phyloP scores from a whole-genome alignment of 2,888 invertebrate genomes.

The Tetrapedia diversipes region DNA sequence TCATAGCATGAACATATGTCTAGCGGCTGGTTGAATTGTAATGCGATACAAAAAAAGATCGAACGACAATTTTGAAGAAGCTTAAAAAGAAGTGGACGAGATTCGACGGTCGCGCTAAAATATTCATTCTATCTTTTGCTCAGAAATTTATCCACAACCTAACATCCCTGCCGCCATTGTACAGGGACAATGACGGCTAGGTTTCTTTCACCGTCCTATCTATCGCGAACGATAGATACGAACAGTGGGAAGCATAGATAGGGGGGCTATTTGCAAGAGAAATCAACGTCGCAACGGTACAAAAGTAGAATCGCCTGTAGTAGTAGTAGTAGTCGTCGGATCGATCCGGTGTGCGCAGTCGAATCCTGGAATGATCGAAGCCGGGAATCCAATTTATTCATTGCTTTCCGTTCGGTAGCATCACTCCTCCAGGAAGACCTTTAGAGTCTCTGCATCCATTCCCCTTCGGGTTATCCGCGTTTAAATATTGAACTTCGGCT shows the following conservation, averaged over 20 bases:
- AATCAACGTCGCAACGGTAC: constrained; percentile 3
- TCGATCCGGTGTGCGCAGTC: constrained; percentile 17
- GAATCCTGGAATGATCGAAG: constrained; percentile 42
- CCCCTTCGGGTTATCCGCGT: constrained; percentile 63
- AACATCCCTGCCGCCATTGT: no score
- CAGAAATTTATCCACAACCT: no score
- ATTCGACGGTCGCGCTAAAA: no score
- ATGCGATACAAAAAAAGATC: no score
- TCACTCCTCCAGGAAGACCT: constrained; percentile 43
- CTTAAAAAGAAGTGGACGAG: no score
- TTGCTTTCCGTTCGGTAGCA: constrained; percentile 44
- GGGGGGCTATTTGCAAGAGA: constrained; percentile 13
- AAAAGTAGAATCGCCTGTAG: constrained; percentile 6
- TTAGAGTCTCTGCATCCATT: constrained; percentile 47
- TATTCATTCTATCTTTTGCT: no score
- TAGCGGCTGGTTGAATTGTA: no score
- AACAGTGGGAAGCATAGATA: background rate
- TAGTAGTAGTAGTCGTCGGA: no score
- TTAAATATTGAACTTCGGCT: constrained; percentile 68
- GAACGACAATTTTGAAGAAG: no score
- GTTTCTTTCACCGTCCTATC: background rate
- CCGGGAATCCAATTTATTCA: constrained; percentile 54
- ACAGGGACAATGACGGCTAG: background rate
- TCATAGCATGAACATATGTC: no score
- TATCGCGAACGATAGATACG: background rate